A percentile compares a stretch with the other conserved stretches of the same genome.
phyloP scores from a whole-genome alignment of 1,140 invertebrate genomes.

The Caenorhabditis brenneri region DNA sequence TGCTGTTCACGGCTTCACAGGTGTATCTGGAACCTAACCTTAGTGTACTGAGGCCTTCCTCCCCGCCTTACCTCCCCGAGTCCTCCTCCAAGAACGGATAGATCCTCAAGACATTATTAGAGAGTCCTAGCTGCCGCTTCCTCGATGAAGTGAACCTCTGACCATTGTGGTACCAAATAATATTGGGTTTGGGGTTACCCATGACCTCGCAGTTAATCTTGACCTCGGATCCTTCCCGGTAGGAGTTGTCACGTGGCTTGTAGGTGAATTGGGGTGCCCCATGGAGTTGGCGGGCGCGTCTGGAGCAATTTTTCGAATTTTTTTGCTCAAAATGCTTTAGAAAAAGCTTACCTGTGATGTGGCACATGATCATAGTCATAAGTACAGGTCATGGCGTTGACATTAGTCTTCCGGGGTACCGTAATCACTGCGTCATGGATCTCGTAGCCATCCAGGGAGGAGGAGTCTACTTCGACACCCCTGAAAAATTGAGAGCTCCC shows the following conservation, averaged over 20 bases:
- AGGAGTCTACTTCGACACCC: background rate
- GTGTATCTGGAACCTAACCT: constrained; percentile 63
- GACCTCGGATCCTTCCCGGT: constrained; percentile 65
- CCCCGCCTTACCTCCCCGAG: constrained; percentile 57
- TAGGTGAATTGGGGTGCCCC: constrained; percentile 63
- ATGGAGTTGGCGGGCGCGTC: background rate
- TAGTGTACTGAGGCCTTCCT: background rate
- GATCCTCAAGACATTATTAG: constrained; percentile 62
- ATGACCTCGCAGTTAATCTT: constrained; percentile 67
- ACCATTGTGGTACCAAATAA: constrained; percentile 65
- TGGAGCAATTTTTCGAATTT: no score
- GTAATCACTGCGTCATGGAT: constrained; percentile 16
- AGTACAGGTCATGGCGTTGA: background rate
- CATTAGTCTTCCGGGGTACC: background rate
- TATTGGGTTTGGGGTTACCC: constrained; percentile 63
- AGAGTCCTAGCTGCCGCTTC: constrained; percentile 59
- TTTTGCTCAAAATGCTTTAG: background rate
- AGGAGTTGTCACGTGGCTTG: constrained; percentile 59
- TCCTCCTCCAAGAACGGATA: constrained; percentile 70
- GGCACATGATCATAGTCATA: constrained; percentile 2
- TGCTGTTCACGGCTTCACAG: constrained; percentile 61
- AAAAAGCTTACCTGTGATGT: constrained; percentile 28
- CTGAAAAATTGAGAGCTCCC: background rate
- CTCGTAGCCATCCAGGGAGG: constrained; percentile 1
- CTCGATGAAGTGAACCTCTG: constrained; percentile 25